phyloP scores from a whole-genome alignment of 2,113 vertebrate species.

The Heloderma charlesbogerti region DNA sequence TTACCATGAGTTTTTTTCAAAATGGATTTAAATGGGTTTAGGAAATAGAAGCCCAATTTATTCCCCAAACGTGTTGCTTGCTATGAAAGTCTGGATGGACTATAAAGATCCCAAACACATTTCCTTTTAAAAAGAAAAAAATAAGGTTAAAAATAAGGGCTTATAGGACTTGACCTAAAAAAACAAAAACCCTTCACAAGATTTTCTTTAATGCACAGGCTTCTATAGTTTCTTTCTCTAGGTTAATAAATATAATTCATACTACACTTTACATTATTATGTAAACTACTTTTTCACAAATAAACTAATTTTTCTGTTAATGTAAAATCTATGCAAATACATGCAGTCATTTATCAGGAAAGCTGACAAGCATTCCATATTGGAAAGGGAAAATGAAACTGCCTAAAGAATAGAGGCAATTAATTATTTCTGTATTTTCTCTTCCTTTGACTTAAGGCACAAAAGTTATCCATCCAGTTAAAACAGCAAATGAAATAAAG shows the following conservation, averaged over 20 bases:
- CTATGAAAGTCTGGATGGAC: slow-evolving; percentile 22
- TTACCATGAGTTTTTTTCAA: slow-evolving; percentile 29
- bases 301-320: slow-evolving; percentile 90
- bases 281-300: slow-evolving; percentile 88
- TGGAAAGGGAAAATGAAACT: slow-evolving; percentile 89
- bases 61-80: background rate
- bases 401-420: slow-evolving; percentile 90
- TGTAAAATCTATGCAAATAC: slow-evolving; percentile 98
- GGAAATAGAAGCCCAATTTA: background rate
- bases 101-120: background rate
- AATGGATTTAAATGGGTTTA: background rate
- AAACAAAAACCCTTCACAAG: slow-evolving; percentile 33
- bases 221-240: slow-evolving; percentile 50
- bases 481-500: slow-evolving; percentile 87
- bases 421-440: slow-evolving; percentile 93
- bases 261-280: slow-evolving; percentile 85
- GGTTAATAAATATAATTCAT: slow-evolving; percentile 74
- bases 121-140: slow-evolving; percentile 41
- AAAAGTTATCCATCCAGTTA: slow-evolving; percentile 88
- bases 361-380: slow-evolving; percentile 97
- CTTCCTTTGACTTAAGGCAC: slow-evolving; percentile 86
- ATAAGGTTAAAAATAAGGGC: slow-evolving; percentile 44
- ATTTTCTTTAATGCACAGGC: slow-evolving; percentile 22
- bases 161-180: slow-evolving; percentile 26
- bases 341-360: slow-evolving; percentile 95